Evolutionary conservation across 2,888 invertebrate genomes (phyloP).

Genomic region (Rhogogaster chlorosoma): DNA sequence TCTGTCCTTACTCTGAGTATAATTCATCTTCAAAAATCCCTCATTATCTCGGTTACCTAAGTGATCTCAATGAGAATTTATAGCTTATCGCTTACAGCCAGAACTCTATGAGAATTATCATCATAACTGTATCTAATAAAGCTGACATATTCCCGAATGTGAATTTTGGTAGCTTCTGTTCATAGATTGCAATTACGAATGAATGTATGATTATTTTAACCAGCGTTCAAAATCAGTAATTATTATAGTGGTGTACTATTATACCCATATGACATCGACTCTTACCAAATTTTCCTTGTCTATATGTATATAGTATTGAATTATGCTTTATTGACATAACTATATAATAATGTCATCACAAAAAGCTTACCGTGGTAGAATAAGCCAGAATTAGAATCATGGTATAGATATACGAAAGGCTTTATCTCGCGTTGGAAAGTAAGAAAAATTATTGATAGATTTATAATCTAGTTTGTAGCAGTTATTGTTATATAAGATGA

Average conservation of each 20-base stretch:
- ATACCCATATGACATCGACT: neutral
- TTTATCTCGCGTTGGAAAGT: neutral
- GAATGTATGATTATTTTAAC: neutral
- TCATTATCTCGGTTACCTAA: neutral
- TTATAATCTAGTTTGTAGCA: constrained; percentile 9
- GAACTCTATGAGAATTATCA: neutral
- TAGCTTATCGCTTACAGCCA: neutral
- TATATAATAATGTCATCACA: neutral
- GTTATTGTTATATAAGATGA: neutral
- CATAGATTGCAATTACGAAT: neutral
- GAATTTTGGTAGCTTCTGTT: neutral
- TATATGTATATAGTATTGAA: neutral
- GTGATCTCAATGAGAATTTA: neutral
- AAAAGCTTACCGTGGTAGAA: neutral
- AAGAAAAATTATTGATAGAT: neutral
- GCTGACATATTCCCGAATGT: neutral
- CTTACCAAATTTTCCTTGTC: neutral
- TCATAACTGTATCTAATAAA: neutral
- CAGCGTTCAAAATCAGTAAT: neutral
- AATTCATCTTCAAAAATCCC: neutral
- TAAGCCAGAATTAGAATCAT: neutral
- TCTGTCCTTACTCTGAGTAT: neutral
- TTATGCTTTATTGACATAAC: neutral
- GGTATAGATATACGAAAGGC: neutral
- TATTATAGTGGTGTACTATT: no score